phyloP scores from a whole-genome alignment of 2,113 vertebrate species.

The Petrocephalus microphthalmus region DNA sequence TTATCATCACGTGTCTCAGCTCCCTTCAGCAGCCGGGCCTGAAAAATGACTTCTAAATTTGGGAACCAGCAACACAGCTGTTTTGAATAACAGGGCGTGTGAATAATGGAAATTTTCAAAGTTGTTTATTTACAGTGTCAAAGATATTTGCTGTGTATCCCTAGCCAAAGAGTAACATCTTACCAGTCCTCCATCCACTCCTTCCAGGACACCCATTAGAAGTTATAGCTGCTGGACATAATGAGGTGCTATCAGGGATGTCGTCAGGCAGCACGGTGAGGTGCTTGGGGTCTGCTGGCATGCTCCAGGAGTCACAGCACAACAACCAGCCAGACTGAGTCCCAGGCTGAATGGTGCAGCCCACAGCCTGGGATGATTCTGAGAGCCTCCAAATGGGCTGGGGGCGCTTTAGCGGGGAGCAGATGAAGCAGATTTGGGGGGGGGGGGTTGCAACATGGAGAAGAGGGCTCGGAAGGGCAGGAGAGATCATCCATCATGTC shows the following conservation, averaged over 20 bases:
- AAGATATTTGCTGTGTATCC: neutral
- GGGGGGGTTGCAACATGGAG: neutral
- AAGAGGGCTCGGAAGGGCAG: neutral
- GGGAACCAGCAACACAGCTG: neutral
- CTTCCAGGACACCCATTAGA: neutral
- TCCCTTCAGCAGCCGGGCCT: neutral
- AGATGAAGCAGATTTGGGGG: neutral
- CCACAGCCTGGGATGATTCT: neutral
- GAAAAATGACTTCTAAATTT: neutral
- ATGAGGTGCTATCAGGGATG: neutral
- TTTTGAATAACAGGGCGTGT: neutral
- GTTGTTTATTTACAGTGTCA: neutral
- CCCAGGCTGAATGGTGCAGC: neutral
- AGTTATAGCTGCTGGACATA: neutral
- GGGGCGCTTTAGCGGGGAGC: neutral
- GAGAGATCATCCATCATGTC: neutral
- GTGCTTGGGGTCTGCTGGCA: neutral
- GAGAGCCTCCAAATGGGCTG: neutral
- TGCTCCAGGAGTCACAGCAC: neutral
- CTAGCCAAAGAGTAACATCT: neutral
- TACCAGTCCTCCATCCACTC: neutral
- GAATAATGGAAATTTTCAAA: neutral
- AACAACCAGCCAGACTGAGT: neutral
- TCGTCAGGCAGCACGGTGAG: neutral
- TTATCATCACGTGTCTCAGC: neutral